phyloP scores from a whole-genome alignment of 2,888 invertebrate species.

The Rhingia rostrata region DNA sequence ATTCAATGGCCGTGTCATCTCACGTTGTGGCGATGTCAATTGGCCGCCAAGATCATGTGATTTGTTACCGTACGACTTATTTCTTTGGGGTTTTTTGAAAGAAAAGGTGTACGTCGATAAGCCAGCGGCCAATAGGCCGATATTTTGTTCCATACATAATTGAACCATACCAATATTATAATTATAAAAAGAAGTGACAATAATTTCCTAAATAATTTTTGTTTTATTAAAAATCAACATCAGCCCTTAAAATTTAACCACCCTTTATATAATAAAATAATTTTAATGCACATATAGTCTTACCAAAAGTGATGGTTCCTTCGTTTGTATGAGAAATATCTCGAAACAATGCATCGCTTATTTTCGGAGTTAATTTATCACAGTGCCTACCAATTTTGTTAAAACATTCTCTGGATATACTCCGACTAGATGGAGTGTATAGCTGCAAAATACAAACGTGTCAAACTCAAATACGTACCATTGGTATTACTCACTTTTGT shows the following conservation, averaged over 20 bases:
- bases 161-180: too few relatives aligned
- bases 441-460: conserved; percentile 83
- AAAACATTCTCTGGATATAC: conserved; percentile 85
- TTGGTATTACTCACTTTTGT: conserved; percentile 90
- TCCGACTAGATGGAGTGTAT: conserved; percentile 87
- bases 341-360: conserved; percentile 86
- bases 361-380: conserved; percentile 86
- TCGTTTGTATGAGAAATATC: conserved; percentile 86
- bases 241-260: background rate
- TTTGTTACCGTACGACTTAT: too few relatives aligned
- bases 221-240: background rate
- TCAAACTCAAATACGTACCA: too few relatives aligned
- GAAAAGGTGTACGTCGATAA: too few relatives aligned
- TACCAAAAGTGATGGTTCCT: conserved; percentile 88
- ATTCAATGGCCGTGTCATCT: too few relatives aligned
- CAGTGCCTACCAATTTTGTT: conserved; percentile 85
- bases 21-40: too few relatives aligned
- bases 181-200: too few relatives aligned
- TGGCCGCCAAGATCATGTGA: too few relatives aligned
- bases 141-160: too few relatives aligned
- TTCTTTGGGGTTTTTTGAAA: background rate
- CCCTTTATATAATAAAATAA: too few relatives aligned
- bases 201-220: too few relatives aligned
- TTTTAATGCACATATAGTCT: background rate
- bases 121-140: too few relatives aligned